Conservation (phyloP, 2,888 invertebrate species). For the Xestobium rufovillosum region DNA sequence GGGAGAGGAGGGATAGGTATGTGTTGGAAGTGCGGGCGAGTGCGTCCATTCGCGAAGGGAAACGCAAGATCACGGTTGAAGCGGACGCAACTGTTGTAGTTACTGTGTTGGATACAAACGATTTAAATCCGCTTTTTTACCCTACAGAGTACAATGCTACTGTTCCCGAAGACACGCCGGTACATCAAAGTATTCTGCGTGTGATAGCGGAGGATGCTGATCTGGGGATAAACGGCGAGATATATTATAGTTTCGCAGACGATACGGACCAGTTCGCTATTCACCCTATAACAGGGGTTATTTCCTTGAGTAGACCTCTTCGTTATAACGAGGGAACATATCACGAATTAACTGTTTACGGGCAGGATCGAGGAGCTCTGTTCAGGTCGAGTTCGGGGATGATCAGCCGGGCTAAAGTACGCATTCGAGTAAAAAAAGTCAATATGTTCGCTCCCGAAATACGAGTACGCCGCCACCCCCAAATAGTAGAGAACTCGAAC, state of each 20-base stretch:
- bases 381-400: constrained; percentile 47
- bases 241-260: constrained; percentile 87
- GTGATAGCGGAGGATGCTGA: constrained; percentile 94
- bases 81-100: constrained; percentile 64
- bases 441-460: constrained; percentile 85
- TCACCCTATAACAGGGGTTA: constrained; percentile 85
- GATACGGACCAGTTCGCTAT: constrained; percentile 81
- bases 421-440: constrained; percentile 69
- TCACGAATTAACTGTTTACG: constrained; percentile 72
- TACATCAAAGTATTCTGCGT: constrained; percentile 71
- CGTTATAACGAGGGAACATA: constrained; percentile 60
- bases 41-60: constrained; percentile 51
- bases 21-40: constrained; percentile 69
- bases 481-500: constrained; percentile 71
- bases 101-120: constrained; percentile 76
- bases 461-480: constrained; percentile 69
- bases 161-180: constrained; percentile 81
- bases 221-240: constrained; percentile 90
- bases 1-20: constrained; percentile 84
- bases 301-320: constrained; percentile 74
- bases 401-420: constrained; percentile 70
- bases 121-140: constrained; percentile 89
- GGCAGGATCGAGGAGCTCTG: constrained; percentile 74
- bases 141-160: constrained; percentile 78
- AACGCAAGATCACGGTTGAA: constrained; percentile 55